Evolutionary conservation across 2,113 vertebrate genomes (phyloP).

Genomic region (Onychostruthus taczanowskii): DNA sequence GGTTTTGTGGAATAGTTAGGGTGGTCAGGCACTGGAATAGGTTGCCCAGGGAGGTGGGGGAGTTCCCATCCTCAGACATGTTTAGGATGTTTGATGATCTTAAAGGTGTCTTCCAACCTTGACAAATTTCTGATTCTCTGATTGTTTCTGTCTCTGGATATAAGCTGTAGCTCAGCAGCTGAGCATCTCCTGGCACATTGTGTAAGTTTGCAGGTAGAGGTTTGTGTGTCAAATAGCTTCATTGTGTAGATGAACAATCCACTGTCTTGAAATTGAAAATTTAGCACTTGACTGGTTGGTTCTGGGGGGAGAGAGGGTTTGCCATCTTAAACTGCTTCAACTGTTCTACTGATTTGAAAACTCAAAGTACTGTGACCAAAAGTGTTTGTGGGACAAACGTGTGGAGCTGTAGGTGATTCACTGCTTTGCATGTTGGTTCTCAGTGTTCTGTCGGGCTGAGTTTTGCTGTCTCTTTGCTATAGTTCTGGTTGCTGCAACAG

Average conservation of each 20-base stretch:
- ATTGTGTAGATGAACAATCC: background rate
- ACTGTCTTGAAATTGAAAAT: background rate
- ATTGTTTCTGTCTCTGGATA: background rate
- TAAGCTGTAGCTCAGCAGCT: background rate
- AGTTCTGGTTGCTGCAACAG: background rate
- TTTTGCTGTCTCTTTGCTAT: background rate
- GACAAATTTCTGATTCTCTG: background rate
- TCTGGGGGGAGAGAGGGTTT: fast-evolving
- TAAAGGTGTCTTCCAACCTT: background rate
- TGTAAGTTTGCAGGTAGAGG: background rate
- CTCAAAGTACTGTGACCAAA: fast-evolving
- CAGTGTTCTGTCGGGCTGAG: background rate
- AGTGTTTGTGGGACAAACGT: fast-evolving
- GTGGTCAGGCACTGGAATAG: background rate
- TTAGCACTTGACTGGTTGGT: background rate
- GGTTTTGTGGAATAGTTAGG: background rate
- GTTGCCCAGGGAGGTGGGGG: background rate
- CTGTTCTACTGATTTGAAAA: background rate
- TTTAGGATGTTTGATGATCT: background rate
- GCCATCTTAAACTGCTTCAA: background rate
- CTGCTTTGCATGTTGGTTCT: fast-evolving
- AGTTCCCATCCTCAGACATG: background rate
- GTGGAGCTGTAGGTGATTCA: background rate
- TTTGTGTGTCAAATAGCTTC: background rate
- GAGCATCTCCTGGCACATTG: background rate